Percentiles rank a stretch among this genome's conserved stretches.
Conservation (phyloP, 2,888 invertebrate species). For the Clepsis dumicolana region DNA sequence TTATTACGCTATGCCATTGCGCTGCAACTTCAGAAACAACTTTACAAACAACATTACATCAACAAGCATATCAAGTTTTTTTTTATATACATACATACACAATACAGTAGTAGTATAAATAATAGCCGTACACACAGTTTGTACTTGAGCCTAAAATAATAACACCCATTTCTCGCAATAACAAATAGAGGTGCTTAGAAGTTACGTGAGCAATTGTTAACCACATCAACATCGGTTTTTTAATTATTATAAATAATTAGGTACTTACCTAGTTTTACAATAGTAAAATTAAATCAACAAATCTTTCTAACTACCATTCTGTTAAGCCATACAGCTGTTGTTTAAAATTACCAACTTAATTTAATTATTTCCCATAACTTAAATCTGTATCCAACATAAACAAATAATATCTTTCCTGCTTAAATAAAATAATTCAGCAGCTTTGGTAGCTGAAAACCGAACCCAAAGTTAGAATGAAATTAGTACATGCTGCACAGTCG, state of each 20-base stretch:
- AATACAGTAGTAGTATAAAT: conserved; percentile 45
- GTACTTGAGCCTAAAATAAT: conserved; percentile 62
- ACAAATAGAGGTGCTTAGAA: conserved; percentile 62
- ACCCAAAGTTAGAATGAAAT: too few species aligned
- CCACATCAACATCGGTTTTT: conserved; percentile 46
- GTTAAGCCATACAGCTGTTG: background rate
- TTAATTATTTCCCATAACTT: background rate
- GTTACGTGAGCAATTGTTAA: conserved; percentile 70
- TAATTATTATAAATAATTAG: conserved; percentile 37
- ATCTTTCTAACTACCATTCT: background rate
- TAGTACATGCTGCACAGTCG: too few species aligned
- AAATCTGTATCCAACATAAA: background rate
- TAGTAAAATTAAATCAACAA: conserved; percentile 36
- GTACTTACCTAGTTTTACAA: conserved; percentile 30
- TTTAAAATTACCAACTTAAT: background rate
- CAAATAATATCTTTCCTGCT: background rate
- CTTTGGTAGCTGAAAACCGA: background rate
- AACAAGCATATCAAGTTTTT: conserved; percentile 55
- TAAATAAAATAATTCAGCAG: background rate
- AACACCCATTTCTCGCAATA: conserved; percentile 50
- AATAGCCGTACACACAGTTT: conserved; percentile 60
- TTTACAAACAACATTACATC: conserved; percentile 45
- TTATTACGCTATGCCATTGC: conserved; percentile 67
- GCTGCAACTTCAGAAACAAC: conserved; percentile 56
- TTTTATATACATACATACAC: conserved; percentile 49